Evolutionary conservation across 2,888 invertebrate genomes (phyloP), one percentile per base, ranked within the genome.

Genomic region (Ptilodon capucinus): DNA sequence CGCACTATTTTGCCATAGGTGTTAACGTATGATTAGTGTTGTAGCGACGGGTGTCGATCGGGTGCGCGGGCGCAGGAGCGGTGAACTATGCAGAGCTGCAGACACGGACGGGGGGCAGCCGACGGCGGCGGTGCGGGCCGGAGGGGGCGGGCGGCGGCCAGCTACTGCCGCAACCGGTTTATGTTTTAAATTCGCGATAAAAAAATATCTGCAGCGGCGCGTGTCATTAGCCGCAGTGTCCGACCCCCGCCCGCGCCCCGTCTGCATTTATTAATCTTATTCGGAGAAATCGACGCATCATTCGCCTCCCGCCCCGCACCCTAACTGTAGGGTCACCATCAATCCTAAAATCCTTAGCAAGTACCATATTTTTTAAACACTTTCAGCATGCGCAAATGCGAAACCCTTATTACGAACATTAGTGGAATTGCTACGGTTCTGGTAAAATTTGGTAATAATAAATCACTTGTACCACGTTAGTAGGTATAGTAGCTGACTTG

Each of bases 221-320:
- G 87, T 88, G 88, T 88, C 89, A 87, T 88, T 88, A 88, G 85
- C 86, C 86, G 81, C 69, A 65, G 64, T 68, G 59, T 58, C 60
- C 65, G 59, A 57, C 55, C 66, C 58, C 59, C 56, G 68, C 55
- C 61, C 59, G 46, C 57, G 53, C 64, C 70, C 70, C 78, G 75
- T 76, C 73, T 86, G 85, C 84, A 85, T 87, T 88, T 86, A 87
- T 88, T 88, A 86, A 86, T 86, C 83, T 84, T 84, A 84, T 87
- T 87, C 88, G 84, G 81, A 82, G 88, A 87, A 87, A 86, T 86
- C 88, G 81, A 79, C 84, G 85, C 87, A 84, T 85, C 84, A 77
- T 32, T 62, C 47, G 44, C 67, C 47, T 55, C 53, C 38, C 49
- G 40, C 57, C 54, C 52, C 57, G 30, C 46, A 25, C 19, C 42